Percentiles rank a stretch among this genome's conserved stretches.
phyloP scores from a whole-genome alignment of 2,888 invertebrate genomes.

The Pandemis heparana region DNA sequence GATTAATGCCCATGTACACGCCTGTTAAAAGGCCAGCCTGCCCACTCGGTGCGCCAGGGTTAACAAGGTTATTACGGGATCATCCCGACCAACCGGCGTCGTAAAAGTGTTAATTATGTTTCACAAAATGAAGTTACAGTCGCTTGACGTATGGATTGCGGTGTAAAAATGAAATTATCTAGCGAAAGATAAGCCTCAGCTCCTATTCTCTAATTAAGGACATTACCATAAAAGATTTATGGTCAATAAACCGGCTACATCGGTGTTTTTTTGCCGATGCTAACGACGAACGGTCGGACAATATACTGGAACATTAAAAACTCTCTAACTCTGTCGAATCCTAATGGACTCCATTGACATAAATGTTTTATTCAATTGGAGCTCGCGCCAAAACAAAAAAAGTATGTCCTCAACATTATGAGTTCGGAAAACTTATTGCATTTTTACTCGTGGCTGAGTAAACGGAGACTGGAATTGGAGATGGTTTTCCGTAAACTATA shows the following conservation, averaged over 20 bases:
- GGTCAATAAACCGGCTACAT: constrained; percentile 43
- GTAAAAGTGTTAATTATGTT: constrained; percentile 85
- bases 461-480: constrained; percentile 39
- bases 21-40: constrained; percentile 84
- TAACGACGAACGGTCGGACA: constrained; percentile 53
- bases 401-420: constrained; percentile 79
- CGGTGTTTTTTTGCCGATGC: constrained; percentile 51
- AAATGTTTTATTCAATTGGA: constrained; percentile 84
- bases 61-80: constrained; percentile 86
- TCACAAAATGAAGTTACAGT: constrained; percentile 74
- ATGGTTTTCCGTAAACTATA: constrained; percentile 19
- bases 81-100: constrained; percentile 81
- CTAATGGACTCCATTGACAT: constrained; percentile 82
- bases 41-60: constrained; percentile 81
- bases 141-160: constrained; percentile 60
- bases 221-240: constrained; percentile 45
- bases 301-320: constrained; percentile 68
- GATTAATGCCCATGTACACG: constrained; percentile 84
- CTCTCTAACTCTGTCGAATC: constrained; percentile 70
- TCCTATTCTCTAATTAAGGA: constrained; percentile 34
- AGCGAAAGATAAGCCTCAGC: constrained; percentile 34
- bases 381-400: constrained; percentile 80
- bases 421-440: constrained; percentile 76
- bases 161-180: constrained; percentile 49
- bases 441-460: constrained; percentile 71